Conservation (phyloP, 2,113 vertebrate species). For the Corythornis vintsioides region DNA sequence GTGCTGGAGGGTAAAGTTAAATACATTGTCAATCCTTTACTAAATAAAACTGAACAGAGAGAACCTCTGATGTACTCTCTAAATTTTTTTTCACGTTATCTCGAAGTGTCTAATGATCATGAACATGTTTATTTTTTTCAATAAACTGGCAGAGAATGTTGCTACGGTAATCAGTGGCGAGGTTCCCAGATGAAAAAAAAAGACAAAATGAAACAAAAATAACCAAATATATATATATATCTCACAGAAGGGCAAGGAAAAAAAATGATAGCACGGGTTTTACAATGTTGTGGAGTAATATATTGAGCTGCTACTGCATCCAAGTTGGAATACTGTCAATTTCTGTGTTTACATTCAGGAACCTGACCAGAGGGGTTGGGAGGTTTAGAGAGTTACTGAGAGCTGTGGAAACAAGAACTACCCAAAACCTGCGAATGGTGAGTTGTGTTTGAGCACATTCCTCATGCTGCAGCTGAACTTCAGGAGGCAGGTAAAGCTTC, state of each 20-base stretch:
- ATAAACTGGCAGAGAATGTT: neutral
- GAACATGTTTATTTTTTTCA: neutral
- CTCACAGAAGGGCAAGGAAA: neutral
- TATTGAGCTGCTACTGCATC: neutral
- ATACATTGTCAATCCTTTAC: neutral
- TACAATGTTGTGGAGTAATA: neutral
- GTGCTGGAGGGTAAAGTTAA: neutral
- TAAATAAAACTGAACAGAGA: neutral
- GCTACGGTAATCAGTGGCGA: neutral
- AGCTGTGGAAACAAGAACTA: constrained; percentile 95
- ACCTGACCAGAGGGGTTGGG: constrained; percentile 93
- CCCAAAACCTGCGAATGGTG: constrained; percentile 98
- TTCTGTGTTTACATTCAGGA: constrained; percentile 81
- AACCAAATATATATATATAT: neutral
- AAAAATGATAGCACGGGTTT: neutral
- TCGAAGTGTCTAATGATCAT: neutral
- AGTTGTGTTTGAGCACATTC: constrained; percentile 51
- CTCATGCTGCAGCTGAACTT: neutral
- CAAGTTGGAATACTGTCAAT: constrained; percentile 64
- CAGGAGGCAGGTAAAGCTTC: neutral
- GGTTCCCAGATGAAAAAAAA: neutral
- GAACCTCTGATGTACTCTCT: neutral
- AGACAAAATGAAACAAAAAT: neutral
- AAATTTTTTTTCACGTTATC: neutral
- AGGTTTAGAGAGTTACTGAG: constrained; percentile 96